Conservation (phyloP, 2,888 invertebrate genomes). For the Xanthostigma xanthostigma region DNA sequence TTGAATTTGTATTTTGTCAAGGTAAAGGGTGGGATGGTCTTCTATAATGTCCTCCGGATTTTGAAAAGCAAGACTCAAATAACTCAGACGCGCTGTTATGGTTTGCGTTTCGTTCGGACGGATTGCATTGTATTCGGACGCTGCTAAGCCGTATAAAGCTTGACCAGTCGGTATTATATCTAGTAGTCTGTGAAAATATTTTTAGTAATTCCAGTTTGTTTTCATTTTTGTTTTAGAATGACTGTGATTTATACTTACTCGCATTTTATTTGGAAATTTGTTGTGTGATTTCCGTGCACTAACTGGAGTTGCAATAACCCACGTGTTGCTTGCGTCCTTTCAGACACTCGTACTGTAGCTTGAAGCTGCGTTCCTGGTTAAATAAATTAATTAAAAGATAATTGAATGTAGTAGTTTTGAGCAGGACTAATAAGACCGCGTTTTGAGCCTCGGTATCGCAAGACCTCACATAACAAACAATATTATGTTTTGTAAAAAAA, state of each 20-base stretch:
- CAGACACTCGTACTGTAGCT: conserved; percentile 30
- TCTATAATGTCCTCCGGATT: conserved; percentile 16
- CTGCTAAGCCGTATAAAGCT: conserved; percentile 24
- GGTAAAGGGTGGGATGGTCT: conserved; percentile 12
- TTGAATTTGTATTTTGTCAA: conserved; percentile 23
- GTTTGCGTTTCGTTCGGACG: conserved; percentile 16
- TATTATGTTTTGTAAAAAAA: too few relatives aligned
- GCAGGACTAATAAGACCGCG: too few relatives aligned
- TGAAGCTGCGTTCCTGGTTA: conserved; percentile 35
- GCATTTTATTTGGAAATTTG: conserved; percentile 30
- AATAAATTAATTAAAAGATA: conserved; percentile 6
- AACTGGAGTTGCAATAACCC: conserved; percentile 31
- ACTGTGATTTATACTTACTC: conserved; percentile 27
- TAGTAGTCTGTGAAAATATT: conserved; percentile 17
- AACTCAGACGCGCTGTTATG: conserved; percentile 22
- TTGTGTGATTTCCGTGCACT: conserved; percentile 24
- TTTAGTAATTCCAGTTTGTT: background rate
- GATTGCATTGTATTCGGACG: conserved; percentile 24
- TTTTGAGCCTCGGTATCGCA: too few relatives aligned
- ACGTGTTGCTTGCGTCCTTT: conserved; percentile 26
- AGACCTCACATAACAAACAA: too few relatives aligned
- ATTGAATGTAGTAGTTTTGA: background rate
- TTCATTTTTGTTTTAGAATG: background rate
- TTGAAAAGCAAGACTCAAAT: conserved; percentile 20
- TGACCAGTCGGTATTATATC: conserved; percentile 22